A percentile compares a stretch with the other conserved stretches of the same genome.
These are phyloP conservation scores for Ichneumoninae sp. DNA, from an alignment of 2,888 invertebrate species.

Conservation along the genomic window DNA sequence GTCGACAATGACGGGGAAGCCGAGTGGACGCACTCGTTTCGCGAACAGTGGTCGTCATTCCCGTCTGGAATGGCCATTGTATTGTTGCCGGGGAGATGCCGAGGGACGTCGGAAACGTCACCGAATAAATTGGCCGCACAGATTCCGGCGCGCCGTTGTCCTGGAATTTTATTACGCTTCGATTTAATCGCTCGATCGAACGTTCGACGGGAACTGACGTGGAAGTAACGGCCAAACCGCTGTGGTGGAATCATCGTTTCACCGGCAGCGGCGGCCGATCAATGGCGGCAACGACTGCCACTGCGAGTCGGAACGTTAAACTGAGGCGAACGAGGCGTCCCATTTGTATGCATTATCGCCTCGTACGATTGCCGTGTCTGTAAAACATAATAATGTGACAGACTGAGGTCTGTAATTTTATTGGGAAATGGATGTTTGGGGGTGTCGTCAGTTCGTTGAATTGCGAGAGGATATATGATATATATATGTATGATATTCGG, in stretches of 20 bases:
- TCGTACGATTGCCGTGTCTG: not conserved
- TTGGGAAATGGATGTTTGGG: not conserved
- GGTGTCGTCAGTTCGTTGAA: not conserved
- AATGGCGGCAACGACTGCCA: constrained; percentile 24
- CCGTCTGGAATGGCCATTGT: constrained; percentile 47
- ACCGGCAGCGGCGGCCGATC: not conserved
- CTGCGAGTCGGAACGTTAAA: not conserved
- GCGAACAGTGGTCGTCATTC: constrained; percentile 38
- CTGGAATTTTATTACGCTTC: constrained; percentile 37
- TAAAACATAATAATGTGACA: not conserved
- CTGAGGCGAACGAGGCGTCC: not conserved
- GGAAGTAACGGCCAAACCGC: constrained; percentile 27
- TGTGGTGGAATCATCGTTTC: constrained; percentile 6
- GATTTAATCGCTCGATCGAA: constrained; percentile 36
- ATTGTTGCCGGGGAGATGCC: constrained; percentile 66
- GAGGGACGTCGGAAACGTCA: constrained; percentile 62
- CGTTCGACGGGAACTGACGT: constrained; percentile 26
- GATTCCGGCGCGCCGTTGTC: not conserved
- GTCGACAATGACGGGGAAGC: constrained; percentile 60
- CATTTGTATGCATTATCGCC: constrained; percentile 3
- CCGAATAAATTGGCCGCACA: constrained; percentile 70
- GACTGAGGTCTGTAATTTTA: not conserved
- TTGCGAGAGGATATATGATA: not conserved
- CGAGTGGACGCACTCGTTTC: constrained; percentile 8
- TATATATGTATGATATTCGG: no score